Base-by-base conservation (phyloP, 2,113 vertebrate species). In the Eptesicus fuscus region DNA sequence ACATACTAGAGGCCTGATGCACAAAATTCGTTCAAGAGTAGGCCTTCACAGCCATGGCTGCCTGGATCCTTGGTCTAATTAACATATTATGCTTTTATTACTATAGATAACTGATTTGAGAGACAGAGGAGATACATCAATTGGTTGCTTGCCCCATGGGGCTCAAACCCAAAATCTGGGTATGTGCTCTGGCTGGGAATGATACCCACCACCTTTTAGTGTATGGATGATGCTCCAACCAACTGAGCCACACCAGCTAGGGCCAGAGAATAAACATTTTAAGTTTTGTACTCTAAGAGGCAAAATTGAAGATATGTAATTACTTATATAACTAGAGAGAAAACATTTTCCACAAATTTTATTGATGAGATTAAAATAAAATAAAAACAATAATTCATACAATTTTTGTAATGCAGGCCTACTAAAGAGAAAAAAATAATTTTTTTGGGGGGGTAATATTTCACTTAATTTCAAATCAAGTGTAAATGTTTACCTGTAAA, bases 401-500 rank as follows among this genome's bases (percentile, higher is more conserved):
- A 28, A 30, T 28, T 28, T 83, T 93, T 87, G 42, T n/a, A 56
- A 76, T 11, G 63, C 23, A 80, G 37, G 22, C 51, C 28, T 83
- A 42, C 35, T 92, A n/a, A 91, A 40, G 42, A 92, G 30, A 86
- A 76, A 53, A 49, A 93, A 77, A 53, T 42, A 17, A 78, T 67
- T 86, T 84, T 78, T 51, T 11, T 30, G 5, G 49, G 44, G 20
- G 25, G 44, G 32, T 84, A 37, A 90, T 0, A 7, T 96, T 96
- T 94, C 42, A 88, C 63, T 92, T 86, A 85, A 69, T 23, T 82
- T 83, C 37, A 83, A 80, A 77, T 88, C 76, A 65, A 20, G 37
- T 63, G 49, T 82, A 51, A 56, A n/a, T 49, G 25, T 90, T 74
- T 13, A 35, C 61, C 35, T 92, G 35, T 71, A 67, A 67, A 87